Evolutionary conservation across 2,113 vertebrate species (phyloP).

Genomic region (Poeciliopsis occidentalis): DNA sequence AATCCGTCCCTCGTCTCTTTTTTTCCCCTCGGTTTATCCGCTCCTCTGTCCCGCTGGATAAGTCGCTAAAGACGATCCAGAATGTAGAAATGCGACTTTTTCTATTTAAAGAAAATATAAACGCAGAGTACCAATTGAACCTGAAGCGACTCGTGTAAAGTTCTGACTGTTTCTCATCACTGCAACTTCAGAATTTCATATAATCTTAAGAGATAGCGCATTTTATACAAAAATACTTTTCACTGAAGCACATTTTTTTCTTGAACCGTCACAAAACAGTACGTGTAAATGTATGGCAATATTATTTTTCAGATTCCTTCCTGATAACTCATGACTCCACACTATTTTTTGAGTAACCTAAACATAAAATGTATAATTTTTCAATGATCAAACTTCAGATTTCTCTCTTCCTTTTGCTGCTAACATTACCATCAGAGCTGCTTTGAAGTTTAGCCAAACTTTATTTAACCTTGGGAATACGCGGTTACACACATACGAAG

Average conservation of each 20-base stretch:
- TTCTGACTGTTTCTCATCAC: too few species aligned
- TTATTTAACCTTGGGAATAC: background rate
- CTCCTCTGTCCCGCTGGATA: constrained; percentile 56
- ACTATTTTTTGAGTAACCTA: background rate
- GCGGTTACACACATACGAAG: background rate
- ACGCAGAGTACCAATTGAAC: background rate
- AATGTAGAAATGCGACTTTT: constrained; percentile 4
- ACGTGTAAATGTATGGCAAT: too few species aligned
- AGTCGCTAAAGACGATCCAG: constrained; percentile 22
- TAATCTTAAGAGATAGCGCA: background rate
- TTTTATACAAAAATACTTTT: background rate
- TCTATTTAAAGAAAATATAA: background rate
- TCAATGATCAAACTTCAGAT: background rate
- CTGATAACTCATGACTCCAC: too few species aligned
- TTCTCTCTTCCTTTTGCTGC: background rate
- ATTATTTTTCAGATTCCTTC: too few species aligned
- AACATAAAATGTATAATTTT: background rate
- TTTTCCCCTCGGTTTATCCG: constrained; percentile 45
- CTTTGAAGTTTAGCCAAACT: background rate
- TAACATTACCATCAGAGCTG: background rate
- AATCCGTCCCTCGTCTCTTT: constrained; percentile 38
- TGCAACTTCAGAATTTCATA: background rate
- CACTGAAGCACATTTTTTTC: background rate
- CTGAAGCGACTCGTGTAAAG: too few species aligned
- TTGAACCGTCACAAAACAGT: background rate